A percentile compares a stretch with the other conserved stretches of the same genome.
These are phyloP conservation scores for Tethea ocularis DNA, from an alignment of 2,888 invertebrate genomes.

Conservation along the genomic window DNA sequence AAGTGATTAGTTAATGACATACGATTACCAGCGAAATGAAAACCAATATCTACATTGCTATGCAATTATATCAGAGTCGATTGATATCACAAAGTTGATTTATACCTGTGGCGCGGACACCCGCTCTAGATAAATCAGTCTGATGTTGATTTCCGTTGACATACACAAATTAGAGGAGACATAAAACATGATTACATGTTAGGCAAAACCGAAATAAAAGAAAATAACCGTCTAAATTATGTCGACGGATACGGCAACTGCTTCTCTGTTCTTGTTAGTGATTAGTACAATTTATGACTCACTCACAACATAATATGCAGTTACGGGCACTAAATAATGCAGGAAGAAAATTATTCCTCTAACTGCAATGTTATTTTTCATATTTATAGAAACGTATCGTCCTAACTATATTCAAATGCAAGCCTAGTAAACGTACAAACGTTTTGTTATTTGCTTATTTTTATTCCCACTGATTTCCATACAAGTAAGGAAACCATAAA, in stretches of 20 bases:
- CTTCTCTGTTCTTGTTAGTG: not conserved
- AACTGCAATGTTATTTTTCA: not conserved
- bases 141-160: slow-evolving; percentile 36
- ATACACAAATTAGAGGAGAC: slow-evolving; percentile 35
- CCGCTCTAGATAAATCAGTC: slow-evolving; percentile 33
- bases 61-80: slow-evolving; percentile 21
- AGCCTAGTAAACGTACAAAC: no score
- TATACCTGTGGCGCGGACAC: slow-evolving; percentile 24
- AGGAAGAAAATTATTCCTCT: slow-evolving; percentile 1
- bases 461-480: not conserved
- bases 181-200: slow-evolving; percentile 3
- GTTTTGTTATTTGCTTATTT: no score
- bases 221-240: not conserved
- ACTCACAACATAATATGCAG: not conserved
- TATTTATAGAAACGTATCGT: no score
- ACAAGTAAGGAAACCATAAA: not conserved
- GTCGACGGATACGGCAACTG: not conserved
- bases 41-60: not conserved
- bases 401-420: no score
- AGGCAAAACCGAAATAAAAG: not conserved
- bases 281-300: not conserved
- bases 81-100: slow-evolving; percentile 48
- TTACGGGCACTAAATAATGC: not conserved
- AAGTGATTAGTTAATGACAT: not conserved
- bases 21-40: not conserved